A percentile compares a stretch with the other conserved stretches of the same genome.
These are phyloP conservation scores for Strigamia crassipes DNA, from an alignment of 2,888 invertebrate genomes.

Conservation along the genomic window DNA sequence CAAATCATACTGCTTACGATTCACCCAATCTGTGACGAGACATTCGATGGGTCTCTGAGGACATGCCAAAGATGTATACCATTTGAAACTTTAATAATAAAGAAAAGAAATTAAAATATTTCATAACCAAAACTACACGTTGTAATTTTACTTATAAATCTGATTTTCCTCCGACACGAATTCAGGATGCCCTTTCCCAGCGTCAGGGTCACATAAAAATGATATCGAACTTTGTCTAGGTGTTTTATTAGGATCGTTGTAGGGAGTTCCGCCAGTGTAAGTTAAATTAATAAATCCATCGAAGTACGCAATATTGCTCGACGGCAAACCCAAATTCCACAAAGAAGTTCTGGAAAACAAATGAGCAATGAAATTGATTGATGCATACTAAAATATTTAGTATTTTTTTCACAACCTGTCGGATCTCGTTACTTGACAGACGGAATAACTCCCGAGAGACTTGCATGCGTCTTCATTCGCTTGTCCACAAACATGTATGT, in stretches of 20 bases:
- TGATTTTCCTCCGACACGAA: constrained; percentile 55
- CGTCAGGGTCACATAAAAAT: constrained; percentile 56
- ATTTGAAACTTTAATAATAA: constrained; percentile 48
- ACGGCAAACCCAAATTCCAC: constrained; percentile 54
- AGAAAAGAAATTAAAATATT: background rate
- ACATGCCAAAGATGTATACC: constrained; percentile 47
- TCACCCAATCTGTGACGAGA: constrained; percentile 18
- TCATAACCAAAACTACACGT: background rate
- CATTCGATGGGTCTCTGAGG: constrained; percentile 39
- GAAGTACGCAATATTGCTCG: constrained; percentile 54
- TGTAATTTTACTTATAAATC: constrained; percentile 47
- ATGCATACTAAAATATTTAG: background rate
- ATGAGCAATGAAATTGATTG: background rate
- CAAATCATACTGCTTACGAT: constrained; percentile 46
- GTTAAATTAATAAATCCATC: constrained; percentile 58
- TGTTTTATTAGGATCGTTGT: constrained; percentile 53
- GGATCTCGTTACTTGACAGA: constrained; percentile 55
- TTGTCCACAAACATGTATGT: constrained; percentile 55
- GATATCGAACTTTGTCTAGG: constrained; percentile 56
- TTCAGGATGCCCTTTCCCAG: constrained; percentile 55
- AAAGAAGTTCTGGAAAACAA: background rate
- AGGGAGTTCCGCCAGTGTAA: constrained; percentile 55
- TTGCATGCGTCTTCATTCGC: constrained; percentile 54
- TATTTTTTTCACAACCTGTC: too few species aligned
- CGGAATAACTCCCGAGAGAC: constrained; percentile 52